Evolutionary conservation across 2,797 vertebrate genomes (phyloP).

Genomic region (Tadarida brasiliensis): DNA sequence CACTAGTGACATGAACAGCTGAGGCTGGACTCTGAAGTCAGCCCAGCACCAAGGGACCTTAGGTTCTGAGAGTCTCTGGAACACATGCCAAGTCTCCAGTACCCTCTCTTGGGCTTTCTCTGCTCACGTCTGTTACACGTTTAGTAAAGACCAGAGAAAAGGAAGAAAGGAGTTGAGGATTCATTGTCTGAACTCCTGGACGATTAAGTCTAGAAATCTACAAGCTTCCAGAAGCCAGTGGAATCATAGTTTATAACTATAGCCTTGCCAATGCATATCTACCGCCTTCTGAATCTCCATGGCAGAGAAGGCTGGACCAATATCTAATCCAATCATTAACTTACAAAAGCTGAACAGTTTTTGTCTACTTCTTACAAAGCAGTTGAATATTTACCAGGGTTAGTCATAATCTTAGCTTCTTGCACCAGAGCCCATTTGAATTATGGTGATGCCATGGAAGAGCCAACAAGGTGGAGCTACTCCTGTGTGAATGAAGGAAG

Average conservation of each 20-base stretch:
- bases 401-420: constrained; percentile 82
- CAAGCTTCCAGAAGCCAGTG: constrained; percentile 83
- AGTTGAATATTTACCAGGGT: constrained; percentile 78
- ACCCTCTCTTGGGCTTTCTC: background rate
- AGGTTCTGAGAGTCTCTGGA: background rate
- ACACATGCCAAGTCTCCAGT: background rate
- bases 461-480: constrained; percentile 78
- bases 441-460: constrained; percentile 78
- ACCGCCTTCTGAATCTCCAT: constrained; percentile 80
- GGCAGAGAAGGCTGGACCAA: constrained; percentile 81
- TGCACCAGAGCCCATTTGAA: constrained; percentile 79
- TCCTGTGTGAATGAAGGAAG: constrained; percentile 75
- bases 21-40: background rate
- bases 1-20: background rate
- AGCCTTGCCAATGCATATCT: constrained; percentile 84
- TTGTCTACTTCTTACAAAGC: constrained; percentile 78
- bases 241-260: constrained; percentile 82
- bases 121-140: constrained; percentile 72
- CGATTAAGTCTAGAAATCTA: constrained; percentile 86
- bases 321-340: constrained; percentile 85
- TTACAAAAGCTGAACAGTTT: constrained; percentile 83
- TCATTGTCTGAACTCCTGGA: constrained; percentile 83
- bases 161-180: constrained; percentile 85
- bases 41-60: background rate
- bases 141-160: constrained; percentile 84